Evolutionary conservation across 2,797 vertebrate genomes (phyloP).

Genomic region (Parauchenoglanis punctatus): DNA sequence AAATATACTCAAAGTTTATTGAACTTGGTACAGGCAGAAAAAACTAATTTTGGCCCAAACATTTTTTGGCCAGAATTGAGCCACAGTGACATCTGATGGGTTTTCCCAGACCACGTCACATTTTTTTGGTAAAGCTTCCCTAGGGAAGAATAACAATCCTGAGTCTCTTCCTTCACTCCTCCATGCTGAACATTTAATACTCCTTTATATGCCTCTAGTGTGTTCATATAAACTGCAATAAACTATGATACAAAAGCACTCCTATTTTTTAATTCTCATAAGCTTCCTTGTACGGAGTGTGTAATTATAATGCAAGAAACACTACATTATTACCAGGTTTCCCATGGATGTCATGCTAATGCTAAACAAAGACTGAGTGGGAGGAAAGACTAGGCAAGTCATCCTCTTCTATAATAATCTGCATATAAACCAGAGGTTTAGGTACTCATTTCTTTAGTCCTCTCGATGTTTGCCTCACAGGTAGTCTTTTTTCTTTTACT

Average conservation of each 20-base stretch:
- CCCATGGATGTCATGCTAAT: background rate
- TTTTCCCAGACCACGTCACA: background rate
- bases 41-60: background rate
- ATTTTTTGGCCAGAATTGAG: background rate
- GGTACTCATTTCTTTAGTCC: background rate
- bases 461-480: slow-evolving; percentile 7
- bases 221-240: too few relatives aligned
- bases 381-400: slow-evolving; percentile 3
- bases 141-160: slow-evolving; percentile 1
- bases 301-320: background rate
- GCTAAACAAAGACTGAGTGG: slow-evolving; percentile 26
- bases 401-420: background rate
- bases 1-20: background rate
- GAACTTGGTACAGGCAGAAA: background rate
- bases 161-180: background rate
- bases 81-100: background rate
- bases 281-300: background rate
- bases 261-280: background rate
- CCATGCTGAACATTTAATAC: background rate
- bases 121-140: background rate
- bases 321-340: slow-evolving; percentile 1
- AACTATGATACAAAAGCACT: background rate
- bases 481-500: background rate
- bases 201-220: background rate
- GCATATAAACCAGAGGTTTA: background rate